Conservation (phyloP, 2,113 vertebrate genomes). For the Mustela nigripes region DNA sequence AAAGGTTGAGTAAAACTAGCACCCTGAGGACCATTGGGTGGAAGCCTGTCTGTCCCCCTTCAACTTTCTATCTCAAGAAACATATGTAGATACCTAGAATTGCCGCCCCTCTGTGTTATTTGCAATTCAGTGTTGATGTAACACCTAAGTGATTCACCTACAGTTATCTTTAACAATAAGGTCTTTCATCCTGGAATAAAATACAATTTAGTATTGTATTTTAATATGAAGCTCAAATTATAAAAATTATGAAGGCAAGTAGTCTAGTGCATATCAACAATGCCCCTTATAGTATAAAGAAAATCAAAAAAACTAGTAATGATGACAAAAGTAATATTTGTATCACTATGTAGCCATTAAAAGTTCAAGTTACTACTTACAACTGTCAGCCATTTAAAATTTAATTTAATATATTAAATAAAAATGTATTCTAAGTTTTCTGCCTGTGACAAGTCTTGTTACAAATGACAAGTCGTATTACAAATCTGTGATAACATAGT, state of each 20-base stretch:
- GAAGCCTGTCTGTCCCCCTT: background rate
- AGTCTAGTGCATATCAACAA: background rate
- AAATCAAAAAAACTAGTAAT: background rate
- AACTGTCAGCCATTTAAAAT: background rate
- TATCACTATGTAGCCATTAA: background rate
- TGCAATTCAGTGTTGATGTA: background rate
- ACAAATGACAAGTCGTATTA: background rate
- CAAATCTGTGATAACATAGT: background rate
- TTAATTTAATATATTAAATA: background rate
- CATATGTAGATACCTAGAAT: background rate
- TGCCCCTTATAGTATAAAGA: background rate
- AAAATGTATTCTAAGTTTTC: background rate
- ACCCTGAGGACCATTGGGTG: background rate
- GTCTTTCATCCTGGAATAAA: background rate
- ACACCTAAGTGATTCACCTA: background rate
- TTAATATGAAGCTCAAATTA: background rate
- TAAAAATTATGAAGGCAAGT: background rate
- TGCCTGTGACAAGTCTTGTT: background rate
- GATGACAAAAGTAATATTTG: background rate
- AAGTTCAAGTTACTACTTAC: background rate
- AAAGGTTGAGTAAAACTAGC: background rate
- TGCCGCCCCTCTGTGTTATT: background rate
- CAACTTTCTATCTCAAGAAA: background rate
- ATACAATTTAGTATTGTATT: background rate
- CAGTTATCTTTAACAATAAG: background rate